Percentiles rank a stretch among this genome's conserved stretches.
phyloP scores from a whole-genome alignment of 2,797 vertebrate species.

The Spinus pinus region DNA sequence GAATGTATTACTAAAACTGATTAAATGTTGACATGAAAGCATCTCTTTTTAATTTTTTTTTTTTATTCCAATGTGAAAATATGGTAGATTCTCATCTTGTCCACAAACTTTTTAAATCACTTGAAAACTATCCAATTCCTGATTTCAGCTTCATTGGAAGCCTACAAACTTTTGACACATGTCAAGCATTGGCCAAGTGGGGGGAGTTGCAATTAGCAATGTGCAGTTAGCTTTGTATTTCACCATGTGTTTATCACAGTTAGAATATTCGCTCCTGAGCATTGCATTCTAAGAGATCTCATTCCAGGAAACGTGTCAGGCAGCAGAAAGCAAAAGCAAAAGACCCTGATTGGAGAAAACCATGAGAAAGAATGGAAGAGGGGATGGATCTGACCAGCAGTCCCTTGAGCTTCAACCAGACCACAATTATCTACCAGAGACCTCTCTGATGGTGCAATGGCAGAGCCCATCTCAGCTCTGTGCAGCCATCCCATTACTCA shows the following conservation, averaged over 20 bases:
- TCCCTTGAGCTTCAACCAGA: not conserved
- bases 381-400: not conserved
- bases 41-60: not conserved
- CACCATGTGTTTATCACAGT: not conserved
- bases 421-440: not conserved
- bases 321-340: not conserved
- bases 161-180: not conserved
- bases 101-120: not conserved
- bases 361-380: conserved; percentile 15
- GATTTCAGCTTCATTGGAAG: not conserved
- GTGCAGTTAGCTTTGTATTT: not conserved
- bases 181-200: not conserved
- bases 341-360: not conserved
- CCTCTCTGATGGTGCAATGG: not conserved
- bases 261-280: not conserved
- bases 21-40: not conserved
- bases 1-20: not conserved
- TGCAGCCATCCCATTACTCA: not conserved
- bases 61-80: not conserved
- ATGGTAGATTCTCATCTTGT: not conserved
- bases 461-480: not conserved
- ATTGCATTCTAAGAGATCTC: not conserved
- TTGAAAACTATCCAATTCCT: not conserved
- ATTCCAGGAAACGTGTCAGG: not conserved
- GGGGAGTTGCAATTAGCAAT: not conserved